These are phyloP conservation scores for Nettapus auritus DNA, from an alignment of 2,113 vertebrate genomes.

Conservation along the genomic window DNA sequence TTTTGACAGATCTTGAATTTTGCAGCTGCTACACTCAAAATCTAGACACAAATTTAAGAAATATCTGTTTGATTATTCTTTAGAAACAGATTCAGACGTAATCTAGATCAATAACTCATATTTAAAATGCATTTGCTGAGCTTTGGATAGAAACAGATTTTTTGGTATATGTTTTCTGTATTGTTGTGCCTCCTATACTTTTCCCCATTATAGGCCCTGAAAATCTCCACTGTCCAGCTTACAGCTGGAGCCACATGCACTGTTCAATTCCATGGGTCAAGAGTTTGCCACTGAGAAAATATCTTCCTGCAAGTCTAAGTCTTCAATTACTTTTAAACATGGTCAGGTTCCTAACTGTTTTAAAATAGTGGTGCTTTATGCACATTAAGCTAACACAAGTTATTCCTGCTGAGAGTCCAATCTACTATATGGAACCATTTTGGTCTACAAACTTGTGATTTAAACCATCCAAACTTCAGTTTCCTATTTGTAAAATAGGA, in stretches of 20 bases:
- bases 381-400: neutral
- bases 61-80: neutral
- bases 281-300: neutral
- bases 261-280: neutral
- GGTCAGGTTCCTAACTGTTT: neutral
- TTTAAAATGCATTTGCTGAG: neutral
- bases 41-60: neutral
- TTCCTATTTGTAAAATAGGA: neutral
- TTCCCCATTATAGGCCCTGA: neutral
- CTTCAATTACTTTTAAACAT: neutral
- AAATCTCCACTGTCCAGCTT: neutral
- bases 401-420: neutral
- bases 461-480: neutral
- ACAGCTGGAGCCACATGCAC: neutral
- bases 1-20: slow-evolving; percentile 11
- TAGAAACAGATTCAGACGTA: neutral
- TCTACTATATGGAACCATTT: neutral
- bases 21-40: neutral
- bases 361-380: neutral
- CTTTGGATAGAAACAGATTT: neutral
- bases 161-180: neutral
- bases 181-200: neutral
- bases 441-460: neutral
- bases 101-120: neutral
- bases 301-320: neutral